phyloP scores from a whole-genome alignment of 2,797 vertebrate species.

The Luscinia megarhynchos region DNA sequence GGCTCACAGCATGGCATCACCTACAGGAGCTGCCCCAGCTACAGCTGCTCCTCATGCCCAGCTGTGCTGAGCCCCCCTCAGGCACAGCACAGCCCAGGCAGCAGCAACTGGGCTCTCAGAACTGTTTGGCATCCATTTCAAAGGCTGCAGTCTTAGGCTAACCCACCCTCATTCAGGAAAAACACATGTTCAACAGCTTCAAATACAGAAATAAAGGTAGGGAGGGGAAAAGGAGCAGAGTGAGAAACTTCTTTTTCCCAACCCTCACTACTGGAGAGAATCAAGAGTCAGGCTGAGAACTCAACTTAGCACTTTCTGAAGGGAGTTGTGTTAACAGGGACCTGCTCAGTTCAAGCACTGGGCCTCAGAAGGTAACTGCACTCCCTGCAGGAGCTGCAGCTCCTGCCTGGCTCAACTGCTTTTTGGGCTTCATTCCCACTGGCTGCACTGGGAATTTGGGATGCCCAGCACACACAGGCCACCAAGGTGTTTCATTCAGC shows the following conservation, averaged over 20 bases:
- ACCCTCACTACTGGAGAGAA: not conserved
- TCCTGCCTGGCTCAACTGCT: not conserved
- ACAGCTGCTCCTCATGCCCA: not conserved
- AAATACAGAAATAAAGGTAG: not conserved
- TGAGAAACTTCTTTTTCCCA: not conserved
- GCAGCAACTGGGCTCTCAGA: not conserved
- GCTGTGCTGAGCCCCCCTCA: not conserved
- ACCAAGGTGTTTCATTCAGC: not conserved
- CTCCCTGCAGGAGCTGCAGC: not conserved
- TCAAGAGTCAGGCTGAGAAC: not conserved
- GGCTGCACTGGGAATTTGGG: not conserved
- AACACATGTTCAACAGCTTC: not conserved
- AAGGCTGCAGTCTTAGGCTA: not conserved
- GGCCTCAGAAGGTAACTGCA: not conserved
- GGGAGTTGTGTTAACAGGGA: not conserved
- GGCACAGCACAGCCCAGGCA: not conserved
- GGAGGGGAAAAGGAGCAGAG: not conserved
- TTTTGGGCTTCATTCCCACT: not conserved
- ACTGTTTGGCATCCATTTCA: fast-evolving
- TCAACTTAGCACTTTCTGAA: not conserved
- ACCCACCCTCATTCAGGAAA: not conserved
- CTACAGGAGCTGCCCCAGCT: not conserved
- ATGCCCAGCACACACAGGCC: not conserved
- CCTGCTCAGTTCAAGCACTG: not conserved
- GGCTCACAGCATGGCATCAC: not conserved